These are phyloP conservation scores for Tachysurus vachellii DNA, from an alignment of 2,113 vertebrate species.

Conservation along the genomic window DNA sequence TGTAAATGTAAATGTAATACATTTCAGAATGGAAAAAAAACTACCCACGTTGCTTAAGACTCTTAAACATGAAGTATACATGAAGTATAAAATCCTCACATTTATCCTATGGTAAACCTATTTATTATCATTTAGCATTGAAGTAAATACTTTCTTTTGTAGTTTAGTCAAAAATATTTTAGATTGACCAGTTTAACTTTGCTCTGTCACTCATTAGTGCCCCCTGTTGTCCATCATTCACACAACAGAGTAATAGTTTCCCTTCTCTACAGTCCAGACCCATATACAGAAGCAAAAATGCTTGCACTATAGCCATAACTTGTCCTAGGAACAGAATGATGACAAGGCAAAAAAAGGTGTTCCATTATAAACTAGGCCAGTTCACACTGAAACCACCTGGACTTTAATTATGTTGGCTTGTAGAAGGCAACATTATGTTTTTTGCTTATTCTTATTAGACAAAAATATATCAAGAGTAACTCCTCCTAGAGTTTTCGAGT, in stretches of 20 bases:
- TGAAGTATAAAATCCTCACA: neutral
- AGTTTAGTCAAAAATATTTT: neutral
- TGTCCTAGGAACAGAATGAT: neutral
- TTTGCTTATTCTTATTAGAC: no score
- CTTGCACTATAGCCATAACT: neutral
- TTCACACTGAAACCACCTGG: neutral
- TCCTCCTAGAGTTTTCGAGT: no score
- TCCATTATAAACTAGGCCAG: neutral
- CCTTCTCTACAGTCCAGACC: neutral
- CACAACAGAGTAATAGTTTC: conserved; percentile 5
- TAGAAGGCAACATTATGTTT: no score
- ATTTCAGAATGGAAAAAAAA: neutral
- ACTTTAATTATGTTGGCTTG: neutral
- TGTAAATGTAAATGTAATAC: no score
- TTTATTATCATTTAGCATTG: neutral
- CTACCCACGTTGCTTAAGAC: neutral
- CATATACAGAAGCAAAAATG: no score
- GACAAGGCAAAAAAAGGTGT: neutral
- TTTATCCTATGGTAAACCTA: neutral
- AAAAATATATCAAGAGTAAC: no score
- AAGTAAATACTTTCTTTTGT: neutral
- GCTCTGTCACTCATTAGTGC: conserved; percentile 36
- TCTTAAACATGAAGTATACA: neutral
- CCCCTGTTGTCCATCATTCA: conserved; percentile 54
- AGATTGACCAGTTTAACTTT: neutral